Percentiles rank a stretch among this genome's conserved stretches.
Conservation (phyloP, 2,888 invertebrate species). For the Cryptocephalus moraei region DNA sequence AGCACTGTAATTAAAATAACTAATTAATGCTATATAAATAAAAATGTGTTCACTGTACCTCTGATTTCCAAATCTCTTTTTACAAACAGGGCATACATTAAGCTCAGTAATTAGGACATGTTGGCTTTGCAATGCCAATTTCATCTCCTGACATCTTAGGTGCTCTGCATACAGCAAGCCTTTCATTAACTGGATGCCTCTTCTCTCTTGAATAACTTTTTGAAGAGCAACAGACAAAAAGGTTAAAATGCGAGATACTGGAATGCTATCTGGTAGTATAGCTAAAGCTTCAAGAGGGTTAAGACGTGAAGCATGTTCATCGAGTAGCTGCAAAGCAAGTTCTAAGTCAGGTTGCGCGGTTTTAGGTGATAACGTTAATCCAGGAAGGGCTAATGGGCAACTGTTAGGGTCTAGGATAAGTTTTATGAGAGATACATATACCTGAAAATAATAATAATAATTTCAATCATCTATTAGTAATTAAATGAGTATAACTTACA, state of each 20-base stretch:
- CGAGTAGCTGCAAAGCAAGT: constrained; percentile 68
- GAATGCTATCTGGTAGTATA: constrained; percentile 72
- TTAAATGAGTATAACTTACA: constrained; percentile 13
- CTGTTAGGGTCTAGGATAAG: constrained; percentile 32
- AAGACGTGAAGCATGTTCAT: constrained; percentile 75
- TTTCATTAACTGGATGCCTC: constrained; percentile 68
- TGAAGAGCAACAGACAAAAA: constrained; percentile 21
- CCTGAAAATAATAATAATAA: constrained; percentile 18
- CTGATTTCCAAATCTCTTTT: constrained; percentile 86
- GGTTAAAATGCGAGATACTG: constrained; percentile 58
- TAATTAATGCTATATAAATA: too few species aligned
- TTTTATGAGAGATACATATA: constrained; percentile 34
- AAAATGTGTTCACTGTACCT: constrained; percentile 42
- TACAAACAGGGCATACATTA: constrained; percentile 84
- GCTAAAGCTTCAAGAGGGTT: constrained; percentile 71
- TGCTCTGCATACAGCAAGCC: constrained; percentile 79
- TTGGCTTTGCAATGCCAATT: constrained; percentile 72
- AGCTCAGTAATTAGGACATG: constrained; percentile 77
- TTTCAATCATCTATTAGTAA: too few species aligned
- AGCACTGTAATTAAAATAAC: constrained; percentile 52
- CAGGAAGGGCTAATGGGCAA: constrained; percentile 25
- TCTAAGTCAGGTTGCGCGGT: constrained; percentile 64
- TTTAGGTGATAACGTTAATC: constrained; percentile 44
- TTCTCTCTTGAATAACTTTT: constrained; percentile 61
- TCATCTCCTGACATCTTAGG: constrained; percentile 70